phyloP scores from a whole-genome alignment of 2,113 vertebrate species.

The Semicossyphus pulcher region DNA sequence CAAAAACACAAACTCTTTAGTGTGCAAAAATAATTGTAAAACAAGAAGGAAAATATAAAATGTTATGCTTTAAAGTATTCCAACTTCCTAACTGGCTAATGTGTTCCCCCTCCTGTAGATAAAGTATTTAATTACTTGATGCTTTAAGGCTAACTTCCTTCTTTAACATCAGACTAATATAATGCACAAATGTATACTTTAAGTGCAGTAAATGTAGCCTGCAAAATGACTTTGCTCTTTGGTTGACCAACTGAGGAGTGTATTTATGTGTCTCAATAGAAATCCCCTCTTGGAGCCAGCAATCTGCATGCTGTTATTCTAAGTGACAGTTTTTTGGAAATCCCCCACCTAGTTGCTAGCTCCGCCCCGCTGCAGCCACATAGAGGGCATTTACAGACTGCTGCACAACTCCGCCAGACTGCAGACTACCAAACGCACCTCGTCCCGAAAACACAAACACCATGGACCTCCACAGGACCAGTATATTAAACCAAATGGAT shows the following conservation, averaged over 20 bases:
- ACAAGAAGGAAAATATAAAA: not conserved
- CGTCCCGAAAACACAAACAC: not conserved
- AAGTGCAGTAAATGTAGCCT: slow-evolving; percentile 1
- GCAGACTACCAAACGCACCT: slow-evolving; percentile 37
- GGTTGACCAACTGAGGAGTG: slow-evolving; percentile 19
- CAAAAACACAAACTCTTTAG: slow-evolving; percentile 30
- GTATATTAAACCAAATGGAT: slow-evolving; percentile 78
- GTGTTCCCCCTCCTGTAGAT: not conserved
- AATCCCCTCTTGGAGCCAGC: slow-evolving; percentile 76
- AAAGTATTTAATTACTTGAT: not conserved
- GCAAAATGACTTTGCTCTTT: slow-evolving; percentile 17
- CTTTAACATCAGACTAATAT: not conserved
- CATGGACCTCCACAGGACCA: slow-evolving; percentile 78
- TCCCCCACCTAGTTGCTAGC: slow-evolving; percentile 80
- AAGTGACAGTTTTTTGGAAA: slow-evolving; percentile 81
- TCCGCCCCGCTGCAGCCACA: slow-evolving; percentile 62
- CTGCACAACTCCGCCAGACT: not conserved
- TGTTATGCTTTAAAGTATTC: not conserved
- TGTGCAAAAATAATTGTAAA: not conserved
- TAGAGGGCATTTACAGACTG: slow-evolving; percentile 53
- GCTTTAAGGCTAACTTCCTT: not conserved
- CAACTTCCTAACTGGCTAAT: not conserved
- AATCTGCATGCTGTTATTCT: slow-evolving; percentile 71
- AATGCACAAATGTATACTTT: not conserved
- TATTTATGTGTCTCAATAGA: slow-evolving; percentile 67